A percentile compares a stretch with the other conserved stretches of the same genome.
phyloP scores from a whole-genome alignment of 2,113 vertebrate species.

The Solenodon paradoxus region DNA sequence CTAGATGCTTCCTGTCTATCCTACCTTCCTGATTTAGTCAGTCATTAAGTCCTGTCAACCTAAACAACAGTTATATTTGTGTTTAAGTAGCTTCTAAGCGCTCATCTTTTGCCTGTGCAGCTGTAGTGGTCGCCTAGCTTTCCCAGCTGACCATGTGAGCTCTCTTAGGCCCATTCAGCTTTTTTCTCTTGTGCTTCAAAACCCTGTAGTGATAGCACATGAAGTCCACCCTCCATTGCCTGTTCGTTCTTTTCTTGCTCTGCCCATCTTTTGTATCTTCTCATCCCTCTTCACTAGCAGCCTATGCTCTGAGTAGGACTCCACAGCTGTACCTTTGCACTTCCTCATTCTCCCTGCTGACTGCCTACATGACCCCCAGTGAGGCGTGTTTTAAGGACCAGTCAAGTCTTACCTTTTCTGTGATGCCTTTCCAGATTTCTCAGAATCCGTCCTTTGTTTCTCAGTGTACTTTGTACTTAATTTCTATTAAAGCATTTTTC shows the following conservation, averaged over 20 bases:
- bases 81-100: not conserved
- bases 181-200: not conserved
- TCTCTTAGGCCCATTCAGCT: not conserved
- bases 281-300: not conserved
- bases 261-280: not conserved
- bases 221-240: not conserved
- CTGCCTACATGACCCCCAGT: not conserved
- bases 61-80: not conserved
- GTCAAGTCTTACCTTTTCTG: not conserved
- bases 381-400: not conserved
- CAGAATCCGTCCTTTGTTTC: not conserved
- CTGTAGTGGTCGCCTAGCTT: not conserved
- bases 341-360: not conserved
- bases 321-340: not conserved
- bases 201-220: not conserved
- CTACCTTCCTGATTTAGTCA: not conserved
- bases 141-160: not conserved
- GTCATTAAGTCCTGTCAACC: not conserved
- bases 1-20: not conserved
- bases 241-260: not conserved
- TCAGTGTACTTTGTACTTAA: not conserved
- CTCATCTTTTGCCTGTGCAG: not conserved
- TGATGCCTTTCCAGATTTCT: not conserved
- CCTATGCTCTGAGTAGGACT: not conserved
- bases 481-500: not conserved